A percentile compares a stretch with the other conserved stretches of the same genome.
Conservation (phyloP, 2,888 invertebrate genomes). For the Piscicola geometra region DNA sequence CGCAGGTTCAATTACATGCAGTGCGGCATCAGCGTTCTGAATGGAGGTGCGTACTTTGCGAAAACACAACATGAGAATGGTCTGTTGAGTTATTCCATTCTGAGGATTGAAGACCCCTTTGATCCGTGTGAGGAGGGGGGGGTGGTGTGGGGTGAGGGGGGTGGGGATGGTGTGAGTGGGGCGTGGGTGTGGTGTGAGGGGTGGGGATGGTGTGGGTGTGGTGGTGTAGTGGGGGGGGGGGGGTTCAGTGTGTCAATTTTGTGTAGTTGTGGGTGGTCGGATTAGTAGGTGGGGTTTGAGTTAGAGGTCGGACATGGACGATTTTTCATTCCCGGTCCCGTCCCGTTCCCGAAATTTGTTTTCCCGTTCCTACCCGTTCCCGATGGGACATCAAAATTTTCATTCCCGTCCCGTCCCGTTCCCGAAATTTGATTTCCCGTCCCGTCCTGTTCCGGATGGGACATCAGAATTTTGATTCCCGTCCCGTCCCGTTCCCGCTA, state of each 20-base stretch:
- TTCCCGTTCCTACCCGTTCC: no score
- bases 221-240: not conserved
- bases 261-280: not conserved
- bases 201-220: not conserved
- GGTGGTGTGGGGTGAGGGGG: no score
- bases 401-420: no score
- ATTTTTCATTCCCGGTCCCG: no score
- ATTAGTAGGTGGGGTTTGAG: not conserved
- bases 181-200: not conserved
- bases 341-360: no score
- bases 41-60: conserved; percentile 85
- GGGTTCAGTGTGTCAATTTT: not conserved
- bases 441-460: no score
- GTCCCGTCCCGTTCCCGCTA: no score
- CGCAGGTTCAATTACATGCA: conserved; percentile 86
- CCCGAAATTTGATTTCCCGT: no score
- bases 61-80: conserved; percentile 93
- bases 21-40: conserved; percentile 84
- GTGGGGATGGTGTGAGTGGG: not conserved
- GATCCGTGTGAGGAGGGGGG: conserved; percentile 62
- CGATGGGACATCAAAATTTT: no score
- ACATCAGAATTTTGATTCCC: no score
- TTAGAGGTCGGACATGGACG: not conserved
- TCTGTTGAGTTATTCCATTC: conserved; percentile 64
- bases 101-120: conserved; percentile 96